These are phyloP conservation scores for Sylvietta virens DNA, from an alignment of 2,113 vertebrate genomes.

Conservation along the genomic window DNA sequence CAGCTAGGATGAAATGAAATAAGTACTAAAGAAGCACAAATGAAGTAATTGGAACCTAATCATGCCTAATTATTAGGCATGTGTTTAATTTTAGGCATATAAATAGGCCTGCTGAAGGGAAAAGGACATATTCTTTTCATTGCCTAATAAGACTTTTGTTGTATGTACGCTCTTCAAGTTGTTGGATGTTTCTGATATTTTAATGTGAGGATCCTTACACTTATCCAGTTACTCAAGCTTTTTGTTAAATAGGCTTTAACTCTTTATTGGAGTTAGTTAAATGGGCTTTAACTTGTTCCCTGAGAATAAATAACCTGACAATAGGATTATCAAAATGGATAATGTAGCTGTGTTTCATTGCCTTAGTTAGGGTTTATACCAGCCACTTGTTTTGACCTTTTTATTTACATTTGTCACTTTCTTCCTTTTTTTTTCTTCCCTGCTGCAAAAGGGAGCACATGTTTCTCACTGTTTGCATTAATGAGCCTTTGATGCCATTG, in stretches of 20 bases:
- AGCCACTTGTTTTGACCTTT: neutral
- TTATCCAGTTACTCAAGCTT: neutral
- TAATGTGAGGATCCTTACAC: neutral
- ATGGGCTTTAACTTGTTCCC: neutral
- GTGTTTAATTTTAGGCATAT: conserved; percentile 46
- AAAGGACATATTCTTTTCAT: conserved; percentile 33
- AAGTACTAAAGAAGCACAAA: neutral
- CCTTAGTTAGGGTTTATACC: neutral
- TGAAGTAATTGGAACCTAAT: conserved; percentile 40
- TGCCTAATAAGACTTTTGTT: neutral
- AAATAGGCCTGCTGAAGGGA: conserved; percentile 38
- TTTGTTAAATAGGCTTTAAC: neutral
- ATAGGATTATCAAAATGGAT: neutral
- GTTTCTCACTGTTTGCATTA: neutral
- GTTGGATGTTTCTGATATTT: neutral
- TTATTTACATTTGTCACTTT: neutral
- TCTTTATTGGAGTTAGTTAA: neutral
- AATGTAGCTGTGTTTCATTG: neutral
- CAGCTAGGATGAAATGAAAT: neutral
- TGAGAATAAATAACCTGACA: neutral
- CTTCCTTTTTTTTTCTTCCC: neutral
- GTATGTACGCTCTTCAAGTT: neutral
- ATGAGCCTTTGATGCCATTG: neutral
- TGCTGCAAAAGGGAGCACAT: neutral
- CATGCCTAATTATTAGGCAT: conserved; percentile 41